Evolutionary conservation across 2,113 vertebrate genomes (phyloP), one percentile per base, ranked within the genome.

Genomic region (Chaetodon auriga): DNA sequence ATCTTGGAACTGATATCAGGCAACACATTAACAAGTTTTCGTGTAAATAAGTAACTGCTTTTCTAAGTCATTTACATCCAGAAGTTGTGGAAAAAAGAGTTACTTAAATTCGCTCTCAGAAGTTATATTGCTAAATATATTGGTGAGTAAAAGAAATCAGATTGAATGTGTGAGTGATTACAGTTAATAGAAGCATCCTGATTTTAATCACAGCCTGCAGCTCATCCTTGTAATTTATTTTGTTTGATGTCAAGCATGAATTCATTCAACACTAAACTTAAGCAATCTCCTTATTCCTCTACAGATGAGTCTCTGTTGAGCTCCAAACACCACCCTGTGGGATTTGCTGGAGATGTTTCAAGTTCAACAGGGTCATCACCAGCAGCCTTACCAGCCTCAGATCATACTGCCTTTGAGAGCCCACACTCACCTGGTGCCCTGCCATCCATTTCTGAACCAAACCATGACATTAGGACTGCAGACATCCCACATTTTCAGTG

Each of bases 241-340:
- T 41, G 35, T 46, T 76, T 55, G 38, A 76, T 65, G 23, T 2
- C 54, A 30, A 13, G 1, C 2, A 12, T 38, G 1, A 51, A 53
- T 63, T 61, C 13, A 16, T 45, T 66, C 36, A 41, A 8, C 61
- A 18, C 57, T 78, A 53, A 87, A 81, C n/a, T 23, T 12, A 68
- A 61, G 4, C 15, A 2, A 69, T 68, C 63, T 79, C 60, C 89
- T 83, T 92, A 45, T 80, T 90, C 36, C 71, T 57, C 38, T 96
- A 95, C 82, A 97, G 97, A 94, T 83, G 90, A 93, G 43, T 91
- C 90, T 87, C 94, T 83, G 60, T 89, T 95, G 55, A 79, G 84
- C 66, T 81, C 89, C 43, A 89, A 70, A 88, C 54, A 77, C 6
- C 43, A 64, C 1, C 65, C 79, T 6, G 75, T 92, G 58, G 87